Conservation (phyloP, 92 coral and sea anemone genomes). For the Pocillopora meandrina region DNA sequence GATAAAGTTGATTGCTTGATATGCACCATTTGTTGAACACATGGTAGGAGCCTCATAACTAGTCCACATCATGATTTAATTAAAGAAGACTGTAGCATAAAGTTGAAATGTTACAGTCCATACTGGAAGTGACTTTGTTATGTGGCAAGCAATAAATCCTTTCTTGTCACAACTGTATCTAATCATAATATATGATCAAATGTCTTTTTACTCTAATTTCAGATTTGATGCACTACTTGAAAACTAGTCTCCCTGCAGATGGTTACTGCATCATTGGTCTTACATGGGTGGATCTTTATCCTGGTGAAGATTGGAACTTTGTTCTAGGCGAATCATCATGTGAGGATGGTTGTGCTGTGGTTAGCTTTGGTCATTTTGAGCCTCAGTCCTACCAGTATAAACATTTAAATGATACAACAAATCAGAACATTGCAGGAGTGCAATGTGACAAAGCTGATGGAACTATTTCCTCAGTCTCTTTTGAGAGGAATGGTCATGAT, state of each 20-base stretch:
- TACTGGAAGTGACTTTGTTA: neutral
- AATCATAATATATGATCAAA: neutral
- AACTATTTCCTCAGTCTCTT: neutral
- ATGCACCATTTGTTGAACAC: too few relatives aligned
- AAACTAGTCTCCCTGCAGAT: conserved; percentile 67
- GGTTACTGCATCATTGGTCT: conserved; percentile 81
- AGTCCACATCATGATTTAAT: too few relatives aligned
- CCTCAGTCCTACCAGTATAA: conserved; percentile 41
- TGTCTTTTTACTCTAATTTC: conserved; percentile 2
- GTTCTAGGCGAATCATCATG: conserved; percentile 94
- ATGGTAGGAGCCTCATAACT: too few relatives aligned
- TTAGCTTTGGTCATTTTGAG: conserved; percentile 94
- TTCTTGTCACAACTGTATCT: too few relatives aligned
- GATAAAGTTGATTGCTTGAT: too few relatives aligned
- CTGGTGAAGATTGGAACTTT: conserved; percentile 87
- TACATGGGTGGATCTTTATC: conserved; percentile 89
- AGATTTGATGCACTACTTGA: conserved; percentile 80
- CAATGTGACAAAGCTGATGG: neutral
- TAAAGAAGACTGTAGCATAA: too few relatives aligned
- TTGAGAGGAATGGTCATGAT: neutral
- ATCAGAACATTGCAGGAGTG: neutral
- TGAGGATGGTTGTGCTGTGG: conserved; percentile 85
- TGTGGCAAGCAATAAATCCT: neutral
- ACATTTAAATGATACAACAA: neutral
- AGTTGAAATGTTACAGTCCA: too few relatives aligned